Evolutionary conservation across 2,113 vertebrate species (phyloP).

Genomic region (Chamaea fasciata): DNA sequence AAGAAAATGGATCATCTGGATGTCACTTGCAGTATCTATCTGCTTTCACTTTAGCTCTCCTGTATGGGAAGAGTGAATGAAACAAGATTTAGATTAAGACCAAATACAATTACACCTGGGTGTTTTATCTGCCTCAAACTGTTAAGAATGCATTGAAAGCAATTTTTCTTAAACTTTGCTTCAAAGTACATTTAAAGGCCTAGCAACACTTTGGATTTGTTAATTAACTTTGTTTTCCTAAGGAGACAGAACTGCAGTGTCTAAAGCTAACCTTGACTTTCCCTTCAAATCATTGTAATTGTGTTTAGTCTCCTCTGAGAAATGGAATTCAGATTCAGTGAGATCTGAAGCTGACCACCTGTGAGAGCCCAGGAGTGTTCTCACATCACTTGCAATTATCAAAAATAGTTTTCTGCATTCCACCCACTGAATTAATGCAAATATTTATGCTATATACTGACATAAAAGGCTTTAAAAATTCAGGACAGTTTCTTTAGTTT

Average conservation of each 20-base stretch:
- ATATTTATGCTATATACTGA: background rate
- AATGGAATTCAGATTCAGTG: background rate
- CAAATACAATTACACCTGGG: background rate
- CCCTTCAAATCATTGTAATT: background rate
- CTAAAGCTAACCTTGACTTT: background rate
- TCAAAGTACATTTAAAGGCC: background rate
- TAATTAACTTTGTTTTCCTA: background rate
- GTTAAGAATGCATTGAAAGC: background rate
- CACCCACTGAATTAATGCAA: background rate
- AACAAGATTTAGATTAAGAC: background rate
- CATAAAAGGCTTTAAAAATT: background rate
- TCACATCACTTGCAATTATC: background rate
- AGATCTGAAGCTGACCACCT: background rate
- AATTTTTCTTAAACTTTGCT: background rate
- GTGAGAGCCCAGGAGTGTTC: background rate
- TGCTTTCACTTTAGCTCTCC: conserved; percentile 96
- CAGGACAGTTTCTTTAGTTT: background rate
- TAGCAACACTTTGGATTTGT: background rate
- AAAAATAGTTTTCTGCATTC: background rate
- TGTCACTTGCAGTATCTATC: conserved; percentile 96
- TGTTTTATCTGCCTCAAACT: background rate
- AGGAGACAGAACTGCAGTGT: background rate
- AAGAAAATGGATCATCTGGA: background rate
- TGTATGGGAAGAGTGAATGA: conserved; percentile 58
- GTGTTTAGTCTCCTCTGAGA: accelerated